Evolutionary conservation across 2,113 vertebrate genomes (phyloP).

Genomic region (Laticauda laticaudata): DNA sequence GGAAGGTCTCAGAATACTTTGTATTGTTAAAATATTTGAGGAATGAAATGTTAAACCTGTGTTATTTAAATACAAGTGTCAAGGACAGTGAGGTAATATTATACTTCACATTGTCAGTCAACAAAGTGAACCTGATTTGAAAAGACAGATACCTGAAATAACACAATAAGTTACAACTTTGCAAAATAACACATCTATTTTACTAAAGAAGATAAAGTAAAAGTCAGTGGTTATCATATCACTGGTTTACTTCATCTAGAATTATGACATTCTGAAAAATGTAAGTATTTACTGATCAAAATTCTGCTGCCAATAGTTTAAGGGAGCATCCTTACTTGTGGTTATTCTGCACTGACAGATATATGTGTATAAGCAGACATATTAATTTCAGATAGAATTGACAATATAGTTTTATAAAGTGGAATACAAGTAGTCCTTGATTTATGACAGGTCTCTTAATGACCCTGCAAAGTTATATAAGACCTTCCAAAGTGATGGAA

Average conservation of each 20-base stretch:
- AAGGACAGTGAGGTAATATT: background rate
- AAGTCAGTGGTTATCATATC: background rate
- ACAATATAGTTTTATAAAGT: background rate
- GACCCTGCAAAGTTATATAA: background rate
- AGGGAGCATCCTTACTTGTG: background rate
- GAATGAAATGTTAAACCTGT: background rate
- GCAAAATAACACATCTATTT: background rate
- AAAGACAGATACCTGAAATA: background rate
- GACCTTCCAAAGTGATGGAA: background rate
- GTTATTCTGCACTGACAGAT: background rate
- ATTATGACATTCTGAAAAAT: background rate
- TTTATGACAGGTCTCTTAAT: background rate
- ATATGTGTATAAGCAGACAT: background rate
- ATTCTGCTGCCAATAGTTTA: background rate
- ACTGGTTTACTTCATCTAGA: background rate
- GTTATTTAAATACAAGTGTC: background rate
- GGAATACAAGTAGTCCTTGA: background rate
- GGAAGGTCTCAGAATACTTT: background rate
- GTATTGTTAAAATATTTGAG: conserved; percentile 14
- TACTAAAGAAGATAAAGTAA: background rate
- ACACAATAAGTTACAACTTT: background rate
- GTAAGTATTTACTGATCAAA: background rate
- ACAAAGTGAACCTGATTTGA: background rate
- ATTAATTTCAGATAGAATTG: background rate
- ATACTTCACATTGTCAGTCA: background rate